Evolutionary conservation across 2,888 invertebrate genomes (phyloP), one percentile per base, ranked within the genome.

Genomic region (Zootermopsis nevadensis): DNA sequence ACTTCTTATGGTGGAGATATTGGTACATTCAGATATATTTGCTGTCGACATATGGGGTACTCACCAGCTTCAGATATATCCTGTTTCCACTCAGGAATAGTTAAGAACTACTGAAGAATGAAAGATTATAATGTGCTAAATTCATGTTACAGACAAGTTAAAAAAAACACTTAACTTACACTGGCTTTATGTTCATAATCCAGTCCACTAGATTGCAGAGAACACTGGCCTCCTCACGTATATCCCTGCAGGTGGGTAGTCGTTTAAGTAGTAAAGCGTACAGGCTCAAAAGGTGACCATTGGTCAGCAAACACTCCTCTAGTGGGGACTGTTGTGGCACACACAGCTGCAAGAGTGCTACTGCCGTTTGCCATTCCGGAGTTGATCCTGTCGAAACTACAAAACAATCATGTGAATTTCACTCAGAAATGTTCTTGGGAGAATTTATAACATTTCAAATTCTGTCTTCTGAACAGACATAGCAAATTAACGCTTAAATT

Each of bases 191-290:
- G 84, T 89, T 88, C 83, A 89, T 84, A 24, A 86, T 82, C 84
- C 87, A 86, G 48, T 88, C 87, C 19, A 86, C 86, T 42, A 89
- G 85, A 80, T 86, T 86, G 30, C 84, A 85, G 74, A 86, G 86
- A 79, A 86, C 88, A 81, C 85, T 86, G 60, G 89, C 89, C 84
- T 90, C 90, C 81, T 90, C 90, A 31, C 89, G 87, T 60, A 90
- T 89, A 82, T 90, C 89, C 22, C 88, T 87, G 85, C 89, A 89
- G 3, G 88, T 87, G 0, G 90, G 89, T 74, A 91, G 88, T 87
- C 90, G 89, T 85, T 92, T 92, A 27, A 92, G 87, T 24, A 93
- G 87, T 60, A 92, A 88, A 7, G 91, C 91, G 86, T 93, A 92
- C 0, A 93, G 88, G 0, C 92, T 90, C 31, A 93, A 88, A 82